phyloP scores from a whole-genome alignment of 2,888 invertebrate species.

The Oligia strigilis region DNA sequence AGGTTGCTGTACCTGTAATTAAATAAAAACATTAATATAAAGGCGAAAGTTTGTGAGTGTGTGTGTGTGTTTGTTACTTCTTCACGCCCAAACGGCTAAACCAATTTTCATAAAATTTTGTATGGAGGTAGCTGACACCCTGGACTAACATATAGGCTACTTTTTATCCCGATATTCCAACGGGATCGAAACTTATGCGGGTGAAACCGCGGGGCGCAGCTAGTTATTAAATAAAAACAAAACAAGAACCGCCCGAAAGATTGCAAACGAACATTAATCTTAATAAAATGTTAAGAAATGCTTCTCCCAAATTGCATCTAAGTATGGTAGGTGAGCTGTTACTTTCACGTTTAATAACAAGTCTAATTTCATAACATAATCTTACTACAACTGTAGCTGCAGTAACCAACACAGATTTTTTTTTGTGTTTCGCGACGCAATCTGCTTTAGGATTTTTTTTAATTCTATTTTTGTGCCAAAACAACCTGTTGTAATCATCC shows the following conservation, averaged over 20 bases:
- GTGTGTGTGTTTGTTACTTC: too few species aligned
- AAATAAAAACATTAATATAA: neutral
- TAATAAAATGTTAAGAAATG: slow-evolving; percentile 14
- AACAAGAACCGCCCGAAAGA: neutral
- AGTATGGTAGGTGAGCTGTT: neutral
- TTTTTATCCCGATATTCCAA: too few species aligned
- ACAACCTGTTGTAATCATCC: slow-evolving; percentile 44
- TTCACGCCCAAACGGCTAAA: too few species aligned
- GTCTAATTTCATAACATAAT: slow-evolving; percentile 42
- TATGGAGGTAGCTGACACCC: too few species aligned
- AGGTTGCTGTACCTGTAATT: neutral
- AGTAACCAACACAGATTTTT: slow-evolving; percentile 19
- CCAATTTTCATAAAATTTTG: too few species aligned
- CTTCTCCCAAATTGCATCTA: slow-evolving; percentile 1
- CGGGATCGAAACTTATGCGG: too few species aligned
- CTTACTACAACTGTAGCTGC: slow-evolving; percentile 6
- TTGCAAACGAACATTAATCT: slow-evolving; percentile 5
- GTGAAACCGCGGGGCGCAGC: too few species aligned
- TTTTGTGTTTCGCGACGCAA: slow-evolving; percentile 39
- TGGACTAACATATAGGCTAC: too few species aligned
- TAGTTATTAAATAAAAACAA: neutral
- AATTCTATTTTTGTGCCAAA: slow-evolving; percentile 52
- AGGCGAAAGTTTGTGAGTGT: too few species aligned
- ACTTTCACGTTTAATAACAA: slow-evolving; percentile 12
- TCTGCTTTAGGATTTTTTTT: slow-evolving; percentile 57